Evolutionary conservation across 2,113 vertebrate genomes (phyloP).

Genomic region (Loxodonta africana): DNA sequence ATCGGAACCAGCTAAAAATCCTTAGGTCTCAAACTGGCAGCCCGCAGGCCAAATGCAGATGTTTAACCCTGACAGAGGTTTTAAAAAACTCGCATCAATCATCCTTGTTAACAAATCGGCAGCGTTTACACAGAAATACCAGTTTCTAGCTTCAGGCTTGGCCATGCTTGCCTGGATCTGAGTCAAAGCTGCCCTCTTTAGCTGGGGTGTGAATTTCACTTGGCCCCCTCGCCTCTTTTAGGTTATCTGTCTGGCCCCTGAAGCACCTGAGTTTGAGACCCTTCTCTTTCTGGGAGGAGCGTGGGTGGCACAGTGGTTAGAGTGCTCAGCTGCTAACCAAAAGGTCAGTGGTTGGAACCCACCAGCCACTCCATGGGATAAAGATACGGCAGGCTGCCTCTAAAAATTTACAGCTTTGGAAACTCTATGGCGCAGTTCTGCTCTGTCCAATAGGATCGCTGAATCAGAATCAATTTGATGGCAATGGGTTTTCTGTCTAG

Average conservation of each 20-base stretch:
- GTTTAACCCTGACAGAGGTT: not conserved
- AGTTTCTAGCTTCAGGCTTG: not conserved
- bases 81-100: not conserved
- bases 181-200: not conserved
- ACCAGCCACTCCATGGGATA: not conserved
- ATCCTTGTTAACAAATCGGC: not conserved
- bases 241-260: not conserved
- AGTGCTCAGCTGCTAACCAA: not conserved
- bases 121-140: not conserved
- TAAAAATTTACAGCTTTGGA: not conserved
- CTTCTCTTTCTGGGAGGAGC: not conserved
- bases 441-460: not conserved
- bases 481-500: not conserved
- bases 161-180: not conserved
- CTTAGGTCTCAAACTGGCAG: not conserved
- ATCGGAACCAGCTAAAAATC: not conserved
- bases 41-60: not conserved
- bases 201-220: not conserved
- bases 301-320: not conserved
- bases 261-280: not conserved
- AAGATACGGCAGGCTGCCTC: not conserved
- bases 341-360: not conserved
- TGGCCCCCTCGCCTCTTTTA: not conserved
- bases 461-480: no score
- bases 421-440: not conserved